These are phyloP conservation scores for Brachyistius frenatus DNA, from an alignment of 2,113 vertebrate genomes.

Conservation along the genomic window DNA sequence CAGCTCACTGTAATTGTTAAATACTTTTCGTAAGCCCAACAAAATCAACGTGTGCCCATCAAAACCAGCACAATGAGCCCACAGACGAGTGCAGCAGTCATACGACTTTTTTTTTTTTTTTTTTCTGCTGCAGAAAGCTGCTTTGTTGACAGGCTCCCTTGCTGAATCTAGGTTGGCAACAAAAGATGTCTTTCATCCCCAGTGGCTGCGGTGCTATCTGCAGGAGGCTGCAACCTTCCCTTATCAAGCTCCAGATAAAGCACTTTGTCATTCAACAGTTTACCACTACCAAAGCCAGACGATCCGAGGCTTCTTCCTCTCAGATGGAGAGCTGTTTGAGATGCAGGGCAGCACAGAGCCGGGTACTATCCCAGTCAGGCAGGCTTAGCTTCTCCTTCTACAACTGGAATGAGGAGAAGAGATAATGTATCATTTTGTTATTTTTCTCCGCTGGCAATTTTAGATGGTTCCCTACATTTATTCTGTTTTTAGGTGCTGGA, in stretches of 20 bases:
- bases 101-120: constrained; percentile 43
- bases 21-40: background rate
- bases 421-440: background rate
- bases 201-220: constrained; percentile 55
- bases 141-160: constrained; percentile 71
- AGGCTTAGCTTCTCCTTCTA: constrained; percentile 5
- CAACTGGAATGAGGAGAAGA: background rate
- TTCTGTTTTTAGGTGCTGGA: too few relatives aligned
- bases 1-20: too few relatives aligned
- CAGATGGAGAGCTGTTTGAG: constrained; percentile 50
- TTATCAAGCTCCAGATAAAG: constrained; percentile 71
- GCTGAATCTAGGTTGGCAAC: constrained; percentile 61
- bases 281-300: constrained; percentile 49
- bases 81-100: constrained; percentile 33
- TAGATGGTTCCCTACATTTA: too few relatives aligned
- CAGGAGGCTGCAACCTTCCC: constrained; percentile 67
- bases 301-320: constrained; percentile 36
- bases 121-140: constrained; percentile 34
- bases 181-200: constrained; percentile 74
- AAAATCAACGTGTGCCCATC: constrained; percentile 34
- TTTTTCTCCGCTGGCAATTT: background rate
- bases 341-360: constrained; percentile 25
- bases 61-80: constrained; percentile 29
- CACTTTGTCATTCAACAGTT: constrained; percentile 67
- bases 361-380: background rate